Percentiles rank a stretch among this genome's conserved stretches.
Conservation (phyloP, 2,888 invertebrate species). For the Neoitamus cyanurus region DNA sequence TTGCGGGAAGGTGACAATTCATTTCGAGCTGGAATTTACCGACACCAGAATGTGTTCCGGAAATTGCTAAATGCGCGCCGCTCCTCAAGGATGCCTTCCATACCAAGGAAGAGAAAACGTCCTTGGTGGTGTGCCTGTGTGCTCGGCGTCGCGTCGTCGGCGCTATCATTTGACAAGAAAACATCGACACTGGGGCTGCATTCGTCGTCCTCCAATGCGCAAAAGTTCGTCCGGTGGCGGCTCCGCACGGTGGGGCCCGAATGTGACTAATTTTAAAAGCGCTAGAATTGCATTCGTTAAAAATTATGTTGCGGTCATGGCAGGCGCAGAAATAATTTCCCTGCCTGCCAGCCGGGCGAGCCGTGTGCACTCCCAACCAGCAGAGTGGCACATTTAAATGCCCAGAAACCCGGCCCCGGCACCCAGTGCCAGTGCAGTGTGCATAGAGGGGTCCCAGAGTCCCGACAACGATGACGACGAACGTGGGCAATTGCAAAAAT, state of each 20-base stretch:
- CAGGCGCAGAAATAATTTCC: conserved; percentile 49
- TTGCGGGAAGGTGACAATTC: conserved; percentile 2
- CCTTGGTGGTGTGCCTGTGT: neutral
- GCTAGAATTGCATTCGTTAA: conserved; percentile 28
- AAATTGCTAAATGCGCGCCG: neutral
- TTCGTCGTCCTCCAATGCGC: neutral
- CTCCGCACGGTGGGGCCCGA: neutral
- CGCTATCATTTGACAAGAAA: neutral
- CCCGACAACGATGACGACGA: neutral
- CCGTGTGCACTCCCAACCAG: neutral
- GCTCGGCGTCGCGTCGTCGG: neutral
- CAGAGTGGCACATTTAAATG: neutral
- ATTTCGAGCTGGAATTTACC: conserved; percentile 2
- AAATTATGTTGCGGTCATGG: conserved; percentile 50
- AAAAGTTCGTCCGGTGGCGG: neutral
- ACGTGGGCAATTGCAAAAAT: conserved; percentile 25
- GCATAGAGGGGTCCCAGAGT: neutral
- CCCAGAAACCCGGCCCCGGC: neutral
- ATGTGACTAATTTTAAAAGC: conserved; percentile 15
- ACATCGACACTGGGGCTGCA: neutral
- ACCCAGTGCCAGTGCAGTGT: too few species aligned
- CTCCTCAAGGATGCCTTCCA: neutral
- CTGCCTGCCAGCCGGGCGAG: neutral
- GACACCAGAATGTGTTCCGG: neutral
- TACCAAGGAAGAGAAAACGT: neutral